Percentiles rank a stretch among this genome's conserved stretches.
Evolutionary conservation across 2,888 invertebrate genomes (phyloP).

Genomic region (Dasypolia templi): DNA sequence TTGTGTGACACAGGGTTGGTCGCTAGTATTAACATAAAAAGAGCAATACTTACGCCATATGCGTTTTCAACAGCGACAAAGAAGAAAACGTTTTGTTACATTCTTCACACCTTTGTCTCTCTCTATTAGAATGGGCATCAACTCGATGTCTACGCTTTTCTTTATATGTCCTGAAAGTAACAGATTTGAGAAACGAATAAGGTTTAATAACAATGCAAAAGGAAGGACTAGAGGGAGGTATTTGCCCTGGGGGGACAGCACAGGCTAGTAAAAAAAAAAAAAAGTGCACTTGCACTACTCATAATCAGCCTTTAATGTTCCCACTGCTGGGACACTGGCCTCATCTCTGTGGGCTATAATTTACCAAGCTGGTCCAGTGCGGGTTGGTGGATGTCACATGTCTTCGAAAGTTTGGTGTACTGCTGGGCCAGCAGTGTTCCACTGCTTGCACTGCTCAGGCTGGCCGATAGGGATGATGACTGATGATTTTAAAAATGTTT

Average conservation of each 20-base stretch:
- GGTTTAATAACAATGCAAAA: neutral
- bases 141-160: constrained; percentile 18
- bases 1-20: neutral
- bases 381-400: too few species aligned
- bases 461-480: too few species aligned
- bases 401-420: too few species aligned
- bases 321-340: too few species aligned
- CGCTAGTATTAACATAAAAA: neutral
- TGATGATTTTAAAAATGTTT: too few species aligned
- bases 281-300: too few species aligned
- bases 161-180: constrained; percentile 30
- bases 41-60: constrained; percentile 20
- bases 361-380: too few species aligned
- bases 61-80: constrained; percentile 7
- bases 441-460: too few species aligned
- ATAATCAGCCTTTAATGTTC: too few species aligned
- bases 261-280: too few species aligned
- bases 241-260: neutral
- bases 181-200: neutral
- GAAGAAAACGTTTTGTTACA: constrained; percentile 19
- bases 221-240: neutral
- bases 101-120: constrained; percentile 20
- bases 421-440: too few species aligned
- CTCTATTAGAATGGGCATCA: constrained; percentile 11
- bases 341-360: too few species aligned